These are phyloP conservation scores for Xiphophorus birchmanni DNA, from an alignment of 2,797 vertebrate species.

Conservation along the genomic window DNA sequence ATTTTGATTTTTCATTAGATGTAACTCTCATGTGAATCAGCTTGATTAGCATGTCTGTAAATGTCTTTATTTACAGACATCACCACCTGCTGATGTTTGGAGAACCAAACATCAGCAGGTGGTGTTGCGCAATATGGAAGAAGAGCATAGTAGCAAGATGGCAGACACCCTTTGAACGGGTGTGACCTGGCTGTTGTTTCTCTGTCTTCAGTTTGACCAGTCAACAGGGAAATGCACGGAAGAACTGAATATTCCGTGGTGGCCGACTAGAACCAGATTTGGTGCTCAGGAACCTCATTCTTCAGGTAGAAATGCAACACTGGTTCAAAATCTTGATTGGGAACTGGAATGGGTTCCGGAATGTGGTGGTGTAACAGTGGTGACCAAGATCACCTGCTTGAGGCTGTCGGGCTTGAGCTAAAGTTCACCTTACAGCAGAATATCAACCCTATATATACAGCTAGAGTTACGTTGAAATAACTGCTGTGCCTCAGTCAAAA, in stretches of 20 bases:
- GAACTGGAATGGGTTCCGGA: no score
- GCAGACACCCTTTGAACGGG: background rate
- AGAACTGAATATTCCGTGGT: background rate
- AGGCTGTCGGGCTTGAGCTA: background rate
- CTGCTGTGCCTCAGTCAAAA: background rate
- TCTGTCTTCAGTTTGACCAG: background rate
- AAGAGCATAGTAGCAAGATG: no score
- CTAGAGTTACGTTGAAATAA: background rate
- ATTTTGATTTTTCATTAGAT: no score
- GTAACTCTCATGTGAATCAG: no score
- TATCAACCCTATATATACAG: background rate
- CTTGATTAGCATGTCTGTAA: no score
- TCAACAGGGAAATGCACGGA: background rate
- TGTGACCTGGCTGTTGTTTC: background rate
- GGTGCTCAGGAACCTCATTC: background rate
- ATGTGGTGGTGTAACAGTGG: no score
- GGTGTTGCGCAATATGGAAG: no score
- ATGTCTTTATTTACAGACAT: no score
- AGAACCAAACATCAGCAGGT: no score
- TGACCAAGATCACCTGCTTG: background rate
- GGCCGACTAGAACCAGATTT: background rate
- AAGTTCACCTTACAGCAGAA: background rate
- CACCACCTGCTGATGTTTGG: no score
- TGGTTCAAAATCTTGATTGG: background rate
- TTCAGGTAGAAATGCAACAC: no score